A percentile compares a stretch with the other conserved stretches of the same genome.
These are phyloP conservation scores for Nycticorax nycticorax DNA, from an alignment of 2,113 vertebrate genomes.

Conservation along the genomic window DNA sequence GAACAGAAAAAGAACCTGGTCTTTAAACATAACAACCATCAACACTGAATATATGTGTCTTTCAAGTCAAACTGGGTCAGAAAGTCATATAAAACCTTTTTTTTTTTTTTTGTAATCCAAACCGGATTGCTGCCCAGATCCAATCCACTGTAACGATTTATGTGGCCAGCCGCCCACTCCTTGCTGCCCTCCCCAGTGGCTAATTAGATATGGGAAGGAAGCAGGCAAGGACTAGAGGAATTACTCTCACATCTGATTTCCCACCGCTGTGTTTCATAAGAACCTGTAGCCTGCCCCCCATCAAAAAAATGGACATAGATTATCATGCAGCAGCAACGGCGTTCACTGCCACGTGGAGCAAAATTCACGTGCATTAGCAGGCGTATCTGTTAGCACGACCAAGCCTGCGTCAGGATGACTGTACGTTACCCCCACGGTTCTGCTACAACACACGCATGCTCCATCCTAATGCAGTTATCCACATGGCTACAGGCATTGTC, in stretches of 20 bases:
- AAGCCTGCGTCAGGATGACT: not conserved
- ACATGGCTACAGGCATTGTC: rapidly evolving
- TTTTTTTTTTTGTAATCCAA: not conserved
- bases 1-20: not conserved
- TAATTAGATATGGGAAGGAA: not conserved
- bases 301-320: not conserved
- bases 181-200: not conserved
- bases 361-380: not conserved
- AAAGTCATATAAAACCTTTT: not conserved
- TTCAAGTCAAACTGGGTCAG: not conserved
- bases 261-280: not conserved
- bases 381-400: not conserved
- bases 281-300: not conserved
- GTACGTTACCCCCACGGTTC: rapidly evolving
- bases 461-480: not conserved
- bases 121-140: not conserved
- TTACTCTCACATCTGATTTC: not conserved
- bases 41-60: rapidly evolving
- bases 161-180: not conserved
- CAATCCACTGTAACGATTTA: not conserved
- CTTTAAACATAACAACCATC: not conserved
- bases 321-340: rapidly evolving
- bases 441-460: not conserved
- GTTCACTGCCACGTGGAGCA: not conserved
- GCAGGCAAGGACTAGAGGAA: not conserved